Percentiles rank a stretch among this genome's conserved stretches.
Evolutionary conservation across 2,113 vertebrate species (phyloP).

Genomic region (Gavia stellata): DNA sequence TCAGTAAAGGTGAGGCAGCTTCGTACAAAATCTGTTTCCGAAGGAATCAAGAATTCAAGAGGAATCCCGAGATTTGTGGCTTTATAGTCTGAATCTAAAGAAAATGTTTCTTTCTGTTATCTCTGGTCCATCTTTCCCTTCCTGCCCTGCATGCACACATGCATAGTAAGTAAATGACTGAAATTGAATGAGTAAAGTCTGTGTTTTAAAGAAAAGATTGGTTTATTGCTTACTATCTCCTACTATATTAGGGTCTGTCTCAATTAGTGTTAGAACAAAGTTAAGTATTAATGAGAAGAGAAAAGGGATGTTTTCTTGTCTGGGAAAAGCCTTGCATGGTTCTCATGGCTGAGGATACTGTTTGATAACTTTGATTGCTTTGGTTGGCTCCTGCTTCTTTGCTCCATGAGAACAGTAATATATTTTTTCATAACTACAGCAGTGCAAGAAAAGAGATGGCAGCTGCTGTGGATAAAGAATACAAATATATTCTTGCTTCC

Average conservation of each 20-base stretch:
- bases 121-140: neutral
- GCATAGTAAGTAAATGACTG: neutral
- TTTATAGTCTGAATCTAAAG: neutral
- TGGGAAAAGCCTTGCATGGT: neutral
- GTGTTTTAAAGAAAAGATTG: neutral
- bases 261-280: neutral
- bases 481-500: neutral
- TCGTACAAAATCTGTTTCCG: neutral
- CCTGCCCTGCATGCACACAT: neutral
- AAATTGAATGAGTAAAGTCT: neutral
- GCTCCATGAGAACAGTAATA: neutral
- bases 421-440: neutral
- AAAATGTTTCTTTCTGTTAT: neutral
- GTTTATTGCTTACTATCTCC: neutral
- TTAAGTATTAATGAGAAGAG: neutral
- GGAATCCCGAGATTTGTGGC: neutral
- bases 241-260: neutral
- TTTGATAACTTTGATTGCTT: constrained; percentile 10
- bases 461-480: neutral
- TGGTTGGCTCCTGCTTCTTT: neutral
- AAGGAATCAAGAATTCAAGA: neutral
- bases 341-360: neutral
- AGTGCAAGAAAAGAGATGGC: neutral
- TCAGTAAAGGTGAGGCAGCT: neutral
- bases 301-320: neutral